Percentiles rank a stretch among this genome's conserved stretches.
These are phyloP conservation scores for Tetragonula clypearis DNA, from an alignment of 1,140 invertebrate species.

Conservation along the genomic window DNA sequence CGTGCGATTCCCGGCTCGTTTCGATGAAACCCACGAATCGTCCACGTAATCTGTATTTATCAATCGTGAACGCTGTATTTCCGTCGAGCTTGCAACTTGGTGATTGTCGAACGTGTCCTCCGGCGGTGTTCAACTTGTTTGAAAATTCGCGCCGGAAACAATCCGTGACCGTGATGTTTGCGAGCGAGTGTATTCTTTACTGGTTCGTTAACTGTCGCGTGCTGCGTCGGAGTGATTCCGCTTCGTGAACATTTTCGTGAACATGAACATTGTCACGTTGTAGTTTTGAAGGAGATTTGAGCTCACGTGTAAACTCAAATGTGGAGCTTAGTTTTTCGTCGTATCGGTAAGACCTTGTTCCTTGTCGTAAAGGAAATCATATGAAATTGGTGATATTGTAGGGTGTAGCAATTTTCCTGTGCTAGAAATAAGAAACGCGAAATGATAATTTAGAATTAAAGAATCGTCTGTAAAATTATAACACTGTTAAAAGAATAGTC, in stretches of 20 bases:
- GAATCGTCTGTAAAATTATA: too few relatives aligned
- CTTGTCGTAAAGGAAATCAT: not conserved
- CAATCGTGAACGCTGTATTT: constrained; percentile 30
- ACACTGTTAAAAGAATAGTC: too few relatives aligned
- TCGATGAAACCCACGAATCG: not conserved
- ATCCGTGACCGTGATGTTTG: not conserved
- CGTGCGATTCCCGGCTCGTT: not conserved
- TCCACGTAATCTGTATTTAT: constrained; percentile 29
- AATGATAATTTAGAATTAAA: not conserved
- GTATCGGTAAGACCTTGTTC: not conserved
- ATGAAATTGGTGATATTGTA: not conserved
- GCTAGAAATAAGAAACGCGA: not conserved
- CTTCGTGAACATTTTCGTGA: too few relatives aligned
- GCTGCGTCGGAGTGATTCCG: too few relatives aligned
- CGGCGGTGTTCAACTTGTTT: too few relatives aligned
- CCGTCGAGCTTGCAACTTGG: not conserved
- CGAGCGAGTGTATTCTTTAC: not conserved
- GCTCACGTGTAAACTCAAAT: not conserved
- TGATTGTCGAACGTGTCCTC: not conserved
- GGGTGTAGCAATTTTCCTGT: not conserved
- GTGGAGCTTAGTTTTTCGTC: too few relatives aligned
- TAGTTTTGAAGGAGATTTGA: not conserved
- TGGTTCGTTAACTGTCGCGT: not conserved
- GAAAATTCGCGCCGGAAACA: too few relatives aligned
- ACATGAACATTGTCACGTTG: not conserved